Base-by-base conservation (phyloP, 2,888 invertebrate genomes). In the Cheilosia scutellata region DNA sequence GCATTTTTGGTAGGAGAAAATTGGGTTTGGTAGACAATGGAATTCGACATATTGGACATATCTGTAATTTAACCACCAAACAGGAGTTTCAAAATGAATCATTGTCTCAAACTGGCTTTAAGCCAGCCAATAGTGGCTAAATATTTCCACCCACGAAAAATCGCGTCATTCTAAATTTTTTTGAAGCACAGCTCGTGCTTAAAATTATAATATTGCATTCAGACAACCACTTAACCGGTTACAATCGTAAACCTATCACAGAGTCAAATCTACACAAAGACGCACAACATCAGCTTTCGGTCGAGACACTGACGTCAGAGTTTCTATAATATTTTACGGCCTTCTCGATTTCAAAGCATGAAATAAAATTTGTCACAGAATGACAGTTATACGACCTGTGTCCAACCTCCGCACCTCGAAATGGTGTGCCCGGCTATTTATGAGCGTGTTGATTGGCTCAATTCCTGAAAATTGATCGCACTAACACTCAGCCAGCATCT, bases 291-390 rank as follows among this genome's bases (percentile, higher is more conserved):
- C 65, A 40, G 57, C 65, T 76, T 58, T 58, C 57, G 70, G 51
- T 5, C 51, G 11, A 51, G 27, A 25, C 25, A 11, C 11, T 29
- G 51, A 51, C 51, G 29, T 51, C 51, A 51, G 51, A 13, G 27
- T 5, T 11, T 13, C 65, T 47, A n/a, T n/a, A 1, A 80, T 71
- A 84, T 75, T 65, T 75, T 65, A 80, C 80, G 47, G 68, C 75
- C 58, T 70, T 57, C 33, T 70, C 63, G 63, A 65, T 79, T 80
- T 84, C 47, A 74, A 79, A 80, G 60, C 65, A 84, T 33, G 63
- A 80, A 60, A 76, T 84, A 75, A 80, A 84, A 84, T 84, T 84
- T 84, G 80, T 84, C 84, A 80, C 71, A 31, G 20, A 71, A n/a
- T 76, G 84, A 84, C 80, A 84, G 84, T 58, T 80, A 84, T 75